Conservation (phyloP, 92 coral and sea anemone genomes). For the Muricea muricata region DNA sequence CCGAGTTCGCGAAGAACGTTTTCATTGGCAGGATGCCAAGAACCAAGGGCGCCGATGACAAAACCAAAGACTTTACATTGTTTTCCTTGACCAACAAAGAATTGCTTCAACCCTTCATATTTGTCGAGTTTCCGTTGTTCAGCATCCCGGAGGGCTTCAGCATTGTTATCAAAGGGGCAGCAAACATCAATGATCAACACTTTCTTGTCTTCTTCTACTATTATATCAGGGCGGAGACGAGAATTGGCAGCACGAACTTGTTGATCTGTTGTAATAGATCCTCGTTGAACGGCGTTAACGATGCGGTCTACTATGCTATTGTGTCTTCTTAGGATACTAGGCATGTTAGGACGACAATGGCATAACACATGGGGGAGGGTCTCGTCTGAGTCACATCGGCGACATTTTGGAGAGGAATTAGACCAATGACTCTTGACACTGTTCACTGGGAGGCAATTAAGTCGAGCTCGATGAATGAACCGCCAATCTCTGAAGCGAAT, state of each 20-base stretch:
- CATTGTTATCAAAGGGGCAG: slow-evolving; percentile 39
- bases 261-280: slow-evolving; percentile 16
- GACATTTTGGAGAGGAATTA: slow-evolving; percentile 13
- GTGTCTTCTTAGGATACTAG: slow-evolving; percentile 13
- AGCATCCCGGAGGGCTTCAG: slow-evolving; percentile 41
- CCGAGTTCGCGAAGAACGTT: slow-evolving; percentile 26
- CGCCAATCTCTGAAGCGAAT: slow-evolving; percentile 39
- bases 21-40: not conserved
- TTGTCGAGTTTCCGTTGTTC: slow-evolving; percentile 5
- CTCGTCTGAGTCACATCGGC: slow-evolving; percentile 25
- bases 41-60: slow-evolving; percentile 5
- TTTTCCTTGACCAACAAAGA: not conserved
- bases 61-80: slow-evolving; percentile 18
- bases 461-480: slow-evolving; percentile 53
- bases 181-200: slow-evolving; percentile 26
- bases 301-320: slow-evolving; percentile 32
- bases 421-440: slow-evolving; percentile 53
- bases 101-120: slow-evolving; percentile 21
- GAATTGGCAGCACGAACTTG: not conserved
- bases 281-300: slow-evolving; percentile 31
- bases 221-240: slow-evolving; percentile 42
- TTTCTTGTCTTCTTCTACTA: slow-evolving; percentile 18
- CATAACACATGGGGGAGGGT: slow-evolving; percentile 38
- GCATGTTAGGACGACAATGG: slow-evolving; percentile 41
- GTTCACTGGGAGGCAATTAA: slow-evolving; percentile 47